Evolutionary conservation across 2,888 invertebrate species (phyloP), one percentile per base, ranked within the genome.

Genomic region (Colletes collaris): DNA sequence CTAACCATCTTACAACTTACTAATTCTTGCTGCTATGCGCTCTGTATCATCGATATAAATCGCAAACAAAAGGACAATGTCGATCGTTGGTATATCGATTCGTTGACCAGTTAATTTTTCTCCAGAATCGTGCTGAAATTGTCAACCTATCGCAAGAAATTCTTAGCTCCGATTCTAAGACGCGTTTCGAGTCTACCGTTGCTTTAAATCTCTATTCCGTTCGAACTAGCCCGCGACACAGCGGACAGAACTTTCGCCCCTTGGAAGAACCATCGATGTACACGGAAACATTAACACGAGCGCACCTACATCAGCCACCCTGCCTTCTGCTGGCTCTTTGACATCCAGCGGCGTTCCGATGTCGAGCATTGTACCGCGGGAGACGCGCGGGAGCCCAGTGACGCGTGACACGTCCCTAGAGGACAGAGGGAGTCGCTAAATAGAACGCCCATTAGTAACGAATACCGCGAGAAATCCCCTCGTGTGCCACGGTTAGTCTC

Each of bases 361-460:
- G 81, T 70, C 69, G 75, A 55, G 76, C 80, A 80, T 75, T 79
- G 87, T 78, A 62, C 60, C 35, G 53, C 74, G 64, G 56, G 84
- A 81, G 69, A 76, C 63, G 72, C 69, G 64, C 60, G 71, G 74
- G 82, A 72, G 53, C 10, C 69, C 85, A 86, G 83, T 87, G 88
- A 91, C 88, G 90, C 88, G 89, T 89, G 90, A 90, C 89, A 82
- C 85, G 87, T 91, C 91, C 89, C 91, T 84, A 71, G 91, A 86
- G 91, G 83, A 75, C 79, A 81, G 78, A 84, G 82, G 87, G 89
- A 86, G 86, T 83, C 82, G 91, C 89, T 91, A 91, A 91, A 91
- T 91, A 90, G 90, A 90, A 90, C 87, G 88, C 84, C 91, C 91
- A 91, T 91, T 91, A 90, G 91, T 91, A 89, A 91, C 90, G 90